A percentile compares a stretch with the other conserved stretches of the same genome.
These are phyloP conservation scores for Spinus pinus DNA, from an alignment of 2,797 vertebrate species.

Conservation along the genomic window DNA sequence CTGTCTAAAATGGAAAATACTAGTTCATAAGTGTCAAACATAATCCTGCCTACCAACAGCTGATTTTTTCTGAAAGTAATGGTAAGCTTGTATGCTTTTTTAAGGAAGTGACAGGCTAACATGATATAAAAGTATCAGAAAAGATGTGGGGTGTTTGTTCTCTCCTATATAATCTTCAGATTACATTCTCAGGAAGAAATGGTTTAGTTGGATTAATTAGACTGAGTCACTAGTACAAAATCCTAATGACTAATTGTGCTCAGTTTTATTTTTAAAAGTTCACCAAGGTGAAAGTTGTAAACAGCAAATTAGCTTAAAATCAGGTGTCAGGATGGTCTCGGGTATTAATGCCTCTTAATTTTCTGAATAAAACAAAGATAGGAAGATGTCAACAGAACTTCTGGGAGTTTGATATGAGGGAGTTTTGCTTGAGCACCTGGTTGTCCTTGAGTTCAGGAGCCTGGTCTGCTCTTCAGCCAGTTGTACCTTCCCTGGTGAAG, in stretches of 20 bases:
- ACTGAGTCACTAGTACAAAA: neutral
- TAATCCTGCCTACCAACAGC: neutral
- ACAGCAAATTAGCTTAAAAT: neutral
- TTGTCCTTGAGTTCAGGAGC: neutral
- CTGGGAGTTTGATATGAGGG: neutral
- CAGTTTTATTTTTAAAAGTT: neutral
- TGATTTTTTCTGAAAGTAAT: neutral
- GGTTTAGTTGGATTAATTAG: neutral
- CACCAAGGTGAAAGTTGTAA: neutral
- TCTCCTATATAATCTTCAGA: neutral
- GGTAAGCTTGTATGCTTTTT: neutral
- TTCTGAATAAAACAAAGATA: neutral
- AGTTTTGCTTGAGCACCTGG: neutral
- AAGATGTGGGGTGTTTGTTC: neutral
- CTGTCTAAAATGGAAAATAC: neutral
- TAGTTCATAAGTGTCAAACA: neutral
- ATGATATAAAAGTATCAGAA: neutral
- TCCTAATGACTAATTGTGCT: neutral
- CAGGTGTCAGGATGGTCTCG: neutral
- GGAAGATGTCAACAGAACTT: neutral
- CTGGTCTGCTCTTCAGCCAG: neutral
- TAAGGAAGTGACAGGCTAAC: neutral
- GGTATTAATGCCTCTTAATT: neutral
- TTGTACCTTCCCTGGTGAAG: neutral
- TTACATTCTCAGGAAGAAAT: neutral